Evolutionary conservation across 2,113 vertebrate genomes (phyloP).

Genomic region (Cervus canadensis): DNA sequence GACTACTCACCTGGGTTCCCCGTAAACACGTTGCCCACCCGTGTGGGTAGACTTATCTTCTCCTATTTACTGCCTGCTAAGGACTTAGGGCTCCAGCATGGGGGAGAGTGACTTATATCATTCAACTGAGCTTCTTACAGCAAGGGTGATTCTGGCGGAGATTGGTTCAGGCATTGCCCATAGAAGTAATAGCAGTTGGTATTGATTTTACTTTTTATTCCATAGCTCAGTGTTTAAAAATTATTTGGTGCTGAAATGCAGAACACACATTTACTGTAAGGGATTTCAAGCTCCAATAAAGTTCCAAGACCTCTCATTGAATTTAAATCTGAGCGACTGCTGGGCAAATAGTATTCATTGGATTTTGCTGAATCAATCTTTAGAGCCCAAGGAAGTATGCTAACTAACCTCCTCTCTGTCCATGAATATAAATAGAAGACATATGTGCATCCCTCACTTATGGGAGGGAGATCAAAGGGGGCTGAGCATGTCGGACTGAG

Average conservation of each 20-base stretch:
- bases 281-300: constrained; percentile 9
- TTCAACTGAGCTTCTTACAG: not conserved
- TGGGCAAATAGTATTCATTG: not conserved
- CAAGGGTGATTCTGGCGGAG: not conserved
- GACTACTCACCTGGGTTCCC: not conserved
- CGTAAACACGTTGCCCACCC: rapidly evolving
- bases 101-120: not conserved
- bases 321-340: not conserved
- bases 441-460: not conserved
- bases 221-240: constrained; percentile 10
- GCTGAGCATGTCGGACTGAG: not conserved
- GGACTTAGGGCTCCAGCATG: not conserved
- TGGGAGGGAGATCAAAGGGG: not conserved
- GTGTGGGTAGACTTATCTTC: not conserved
- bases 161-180: not conserved
- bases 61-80: not conserved
- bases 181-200: not conserved
- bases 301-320: not conserved
- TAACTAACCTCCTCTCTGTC: not conserved
- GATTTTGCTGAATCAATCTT: constrained; percentile 7
- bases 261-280: not conserved
- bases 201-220: constrained; percentile 32
- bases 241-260: constrained; percentile 23
- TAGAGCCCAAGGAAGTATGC: not conserved
- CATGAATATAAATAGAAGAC: not conserved